These are phyloP conservation scores for Drosophila lini DNA, from an alignment of 1,140 invertebrate genomes.

Conservation along the genomic window DNA sequence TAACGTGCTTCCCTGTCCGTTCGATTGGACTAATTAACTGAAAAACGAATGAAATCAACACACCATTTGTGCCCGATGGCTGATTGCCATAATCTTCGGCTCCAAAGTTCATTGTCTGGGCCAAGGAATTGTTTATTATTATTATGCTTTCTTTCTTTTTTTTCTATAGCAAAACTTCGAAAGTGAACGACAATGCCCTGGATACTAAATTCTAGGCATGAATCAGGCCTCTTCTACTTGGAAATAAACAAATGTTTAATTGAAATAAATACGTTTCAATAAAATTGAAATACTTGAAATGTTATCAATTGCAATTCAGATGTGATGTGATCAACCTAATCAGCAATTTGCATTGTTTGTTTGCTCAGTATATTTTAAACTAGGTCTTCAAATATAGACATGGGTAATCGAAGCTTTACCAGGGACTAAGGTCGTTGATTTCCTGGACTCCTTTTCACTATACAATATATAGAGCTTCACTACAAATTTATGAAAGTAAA, in stretches of 20 bases:
- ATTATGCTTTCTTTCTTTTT: neutral
- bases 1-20: constrained; percentile 31
- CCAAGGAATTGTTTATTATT: constrained; percentile 50
- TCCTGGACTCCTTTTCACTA: constrained; percentile 3
- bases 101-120: constrained; percentile 61
- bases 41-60: constrained; percentile 19
- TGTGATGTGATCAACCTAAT: constrained; percentile 52
- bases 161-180: neutral
- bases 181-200: constrained; percentile 35
- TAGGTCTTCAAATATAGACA: constrained; percentile 63
- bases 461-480: neutral
- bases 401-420: neutral
- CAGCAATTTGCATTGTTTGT: constrained; percentile 61
- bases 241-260: constrained; percentile 27
- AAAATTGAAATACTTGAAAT: constrained; percentile 14
- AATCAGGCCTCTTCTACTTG: neutral
- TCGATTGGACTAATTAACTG: constrained; percentile 49
- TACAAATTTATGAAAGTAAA: neutral
- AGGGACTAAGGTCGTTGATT: constrained; percentile 7
- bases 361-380: constrained; percentile 48
- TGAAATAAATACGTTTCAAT: neutral
- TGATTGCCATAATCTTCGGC: constrained; percentile 46
- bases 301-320: constrained; percentile 30
- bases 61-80: neutral
- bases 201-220: neutral